Percentiles rank a stretch among this genome's conserved stretches.
Conservation (phyloP, 2,113 vertebrate species). For the Macaca mulatta region DNA sequence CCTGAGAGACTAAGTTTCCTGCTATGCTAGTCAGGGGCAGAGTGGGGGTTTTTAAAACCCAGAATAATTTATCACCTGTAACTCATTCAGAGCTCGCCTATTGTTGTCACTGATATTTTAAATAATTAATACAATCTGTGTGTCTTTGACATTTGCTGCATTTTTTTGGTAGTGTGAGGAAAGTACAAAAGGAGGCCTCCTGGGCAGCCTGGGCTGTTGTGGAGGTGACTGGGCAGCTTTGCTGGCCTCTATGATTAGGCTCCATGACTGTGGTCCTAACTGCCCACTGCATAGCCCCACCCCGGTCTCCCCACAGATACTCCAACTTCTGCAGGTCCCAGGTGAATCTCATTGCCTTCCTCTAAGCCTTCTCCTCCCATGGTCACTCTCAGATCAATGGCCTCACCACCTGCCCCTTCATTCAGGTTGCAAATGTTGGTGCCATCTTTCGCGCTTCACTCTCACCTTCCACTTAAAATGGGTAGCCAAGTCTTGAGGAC, state of each 20-base stretch:
- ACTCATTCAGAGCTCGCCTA: not conserved
- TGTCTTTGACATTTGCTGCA: not conserved
- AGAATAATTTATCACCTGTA: not conserved
- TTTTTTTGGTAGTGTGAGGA: not conserved
- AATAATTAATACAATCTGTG: not conserved
- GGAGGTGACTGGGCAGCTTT: not conserved
- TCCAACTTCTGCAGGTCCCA: not conserved
- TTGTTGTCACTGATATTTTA: not conserved
- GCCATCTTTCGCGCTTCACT: not conserved
- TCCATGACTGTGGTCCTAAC: not conserved
- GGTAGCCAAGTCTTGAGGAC: not conserved
- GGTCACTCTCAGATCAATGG: not conserved
- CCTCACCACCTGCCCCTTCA: not conserved
- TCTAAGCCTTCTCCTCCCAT: not conserved
- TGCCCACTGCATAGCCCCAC: not conserved
- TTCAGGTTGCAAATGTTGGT: not conserved
- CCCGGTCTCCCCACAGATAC: no score
- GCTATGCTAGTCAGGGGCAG: not conserved
- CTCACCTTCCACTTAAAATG: not conserved
- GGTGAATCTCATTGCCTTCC: not conserved
- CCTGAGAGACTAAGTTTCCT: not conserved
- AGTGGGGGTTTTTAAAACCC: not conserved
- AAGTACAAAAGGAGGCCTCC: not conserved
- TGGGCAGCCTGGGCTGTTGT: not conserved
- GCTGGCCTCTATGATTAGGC: not conserved